Base-by-base conservation (phyloP, 2,113 vertebrate species). In the Phasianus colchicus region DNA sequence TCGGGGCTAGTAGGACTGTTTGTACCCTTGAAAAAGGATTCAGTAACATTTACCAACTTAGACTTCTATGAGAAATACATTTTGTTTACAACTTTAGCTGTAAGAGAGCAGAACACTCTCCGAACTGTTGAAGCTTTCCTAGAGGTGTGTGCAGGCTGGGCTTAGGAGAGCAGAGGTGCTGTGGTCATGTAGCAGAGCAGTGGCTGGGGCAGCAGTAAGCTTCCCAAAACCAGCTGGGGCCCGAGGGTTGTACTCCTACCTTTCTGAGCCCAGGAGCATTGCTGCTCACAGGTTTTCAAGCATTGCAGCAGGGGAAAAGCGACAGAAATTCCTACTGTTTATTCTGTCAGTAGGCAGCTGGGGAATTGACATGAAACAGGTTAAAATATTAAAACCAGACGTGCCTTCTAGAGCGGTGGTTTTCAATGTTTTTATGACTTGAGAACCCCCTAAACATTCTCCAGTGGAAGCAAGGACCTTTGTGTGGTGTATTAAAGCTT, bases 381-480 rank as follows among this genome's bases (percentile, higher is more conserved):
- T 74, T 83, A 64, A 74, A 96, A 77, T 45, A 13, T 40, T 89
- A 82, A 89, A 89, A 74, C 36, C 84, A 95, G 91, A 60, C 1
- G 1, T 48, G 36, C 75, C 55, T 94, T 95, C 88, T 91, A 74
- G 88, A 95, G 69, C 64, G 54, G 64, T 13, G 20, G 16, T 52
- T 90, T 90, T 83, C 83, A 43, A 5, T 64, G 86, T 58, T 93
- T 96, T 91, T 90, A 67, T 92, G 75, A 25, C 64, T 86, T 86
- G 79, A 61, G 88, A 94, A 66, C 12, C 17, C 42, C 36, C 42
- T 71, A 42, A 90, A 77, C 4, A 2, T 94, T 90, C 71, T 85
- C 48, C 75, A 34, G 36, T 77, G 60, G 55, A 77, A 92, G 47
- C 0, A 0, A 70, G 82, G 63, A 70, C 54, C 38, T 87, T 78